Conservation (phyloP, 2,888 invertebrate genomes). For the Tiphia femorata region DNA sequence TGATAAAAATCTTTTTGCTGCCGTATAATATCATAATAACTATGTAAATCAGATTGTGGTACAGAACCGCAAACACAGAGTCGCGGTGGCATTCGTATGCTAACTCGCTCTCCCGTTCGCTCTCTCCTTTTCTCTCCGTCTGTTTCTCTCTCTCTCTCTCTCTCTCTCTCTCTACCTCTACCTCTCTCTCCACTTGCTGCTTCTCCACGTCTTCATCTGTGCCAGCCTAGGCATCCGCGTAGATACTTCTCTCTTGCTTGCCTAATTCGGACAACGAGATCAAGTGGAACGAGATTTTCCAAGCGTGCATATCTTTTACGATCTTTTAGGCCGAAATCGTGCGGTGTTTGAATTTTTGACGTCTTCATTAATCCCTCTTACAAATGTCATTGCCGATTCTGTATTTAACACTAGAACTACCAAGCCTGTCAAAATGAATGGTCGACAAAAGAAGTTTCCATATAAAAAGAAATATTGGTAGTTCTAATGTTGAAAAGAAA, state of each 20-base stretch:
- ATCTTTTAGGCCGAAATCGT: too few relatives aligned
- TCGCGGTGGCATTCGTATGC: constrained; percentile 60
- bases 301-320: constrained; percentile 5
- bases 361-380: too few relatives aligned
- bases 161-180: constrained; percentile 2
- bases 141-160: not conserved
- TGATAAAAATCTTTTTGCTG: constrained; percentile 59
- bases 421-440: too few relatives aligned
- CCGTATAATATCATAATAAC: constrained; percentile 64
- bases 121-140: too few relatives aligned
- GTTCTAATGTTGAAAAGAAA: too few relatives aligned
- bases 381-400: too few relatives aligned
- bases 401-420: too few relatives aligned
- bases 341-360: too few relatives aligned
- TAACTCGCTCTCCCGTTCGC: too few relatives aligned
- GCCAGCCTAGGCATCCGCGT: constrained; percentile 5
- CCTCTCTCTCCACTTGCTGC: constrained; percentile 26
- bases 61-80: constrained; percentile 52
- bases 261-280: constrained; percentile 41
- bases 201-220: not conserved
- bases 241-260: not conserved
- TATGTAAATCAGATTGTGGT: constrained; percentile 59
- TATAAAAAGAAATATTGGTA: too few relatives aligned
- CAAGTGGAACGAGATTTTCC: not conserved
- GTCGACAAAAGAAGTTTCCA: too few relatives aligned